Evolutionary conservation across 2,113 vertebrate genomes (phyloP).

Genomic region (Ascaphus truei): DNA sequence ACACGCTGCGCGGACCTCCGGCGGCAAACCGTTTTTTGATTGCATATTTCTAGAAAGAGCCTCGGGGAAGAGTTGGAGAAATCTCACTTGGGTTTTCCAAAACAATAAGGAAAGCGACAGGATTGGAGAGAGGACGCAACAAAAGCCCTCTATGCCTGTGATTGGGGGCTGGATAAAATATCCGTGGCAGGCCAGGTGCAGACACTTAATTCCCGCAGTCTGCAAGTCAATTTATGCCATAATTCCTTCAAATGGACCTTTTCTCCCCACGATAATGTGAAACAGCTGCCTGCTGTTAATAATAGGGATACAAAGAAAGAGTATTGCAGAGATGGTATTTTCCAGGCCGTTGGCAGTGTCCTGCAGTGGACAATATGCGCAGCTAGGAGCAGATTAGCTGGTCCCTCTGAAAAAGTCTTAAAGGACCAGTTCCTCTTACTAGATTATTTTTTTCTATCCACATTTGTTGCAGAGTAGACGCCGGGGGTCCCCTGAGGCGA

Average conservation of each 20-base stretch:
- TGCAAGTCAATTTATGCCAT: constrained; percentile 70
- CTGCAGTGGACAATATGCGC: constrained; percentile 42
- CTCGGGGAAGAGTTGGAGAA: not conserved
- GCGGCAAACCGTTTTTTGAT: not conserved
- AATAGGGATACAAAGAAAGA: constrained; percentile 50
- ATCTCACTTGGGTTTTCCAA: constrained; percentile 11
- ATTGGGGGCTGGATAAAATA: constrained; percentile 64
- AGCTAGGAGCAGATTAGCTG: constrained; percentile 41
- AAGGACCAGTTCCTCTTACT: constrained; percentile 31
- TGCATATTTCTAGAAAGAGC: not conserved
- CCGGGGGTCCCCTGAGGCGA: too few species aligned
- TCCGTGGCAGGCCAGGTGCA: constrained; percentile 72
- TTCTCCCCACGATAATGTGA: constrained; percentile 66
- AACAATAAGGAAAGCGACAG: constrained; percentile 4
- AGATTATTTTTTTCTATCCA: not conserved
- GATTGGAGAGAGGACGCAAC: constrained; percentile 45
- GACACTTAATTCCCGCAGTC: constrained; percentile 64
- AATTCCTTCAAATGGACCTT: constrained; percentile 71
- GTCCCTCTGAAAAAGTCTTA: not conserved
- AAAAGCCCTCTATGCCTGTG: constrained; percentile 54
- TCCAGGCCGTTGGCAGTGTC: constrained; percentile 41
- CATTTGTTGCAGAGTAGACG: too few species aligned
- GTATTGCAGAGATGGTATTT: constrained; percentile 45
- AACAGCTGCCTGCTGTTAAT: constrained; percentile 79
- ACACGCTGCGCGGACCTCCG: not conserved